Evolutionary conservation across 2,888 invertebrate genomes (phyloP).

Genomic region (Leptarthrus brevirostris): DNA sequence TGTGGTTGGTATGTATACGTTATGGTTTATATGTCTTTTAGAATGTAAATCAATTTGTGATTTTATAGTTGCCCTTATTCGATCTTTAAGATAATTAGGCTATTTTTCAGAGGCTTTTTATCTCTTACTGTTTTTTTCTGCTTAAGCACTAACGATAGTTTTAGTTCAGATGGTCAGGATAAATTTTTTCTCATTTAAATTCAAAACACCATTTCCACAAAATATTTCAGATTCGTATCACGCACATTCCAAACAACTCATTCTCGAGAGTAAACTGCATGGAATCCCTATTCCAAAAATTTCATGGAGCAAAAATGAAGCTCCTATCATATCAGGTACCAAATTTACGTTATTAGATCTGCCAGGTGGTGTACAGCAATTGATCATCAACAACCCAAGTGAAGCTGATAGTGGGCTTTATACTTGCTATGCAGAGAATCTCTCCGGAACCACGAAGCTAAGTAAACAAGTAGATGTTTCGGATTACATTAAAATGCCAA

Average conservation of each 20-base stretch:
- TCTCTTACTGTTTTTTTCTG: no score
- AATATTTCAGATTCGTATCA: slow-evolving; percentile 73
- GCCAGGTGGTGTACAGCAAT: slow-evolving; percentile 76
- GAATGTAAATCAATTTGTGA: no score
- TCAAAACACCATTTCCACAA: slow-evolving; percentile 13
- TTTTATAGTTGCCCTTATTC: no score
- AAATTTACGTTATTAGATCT: slow-evolving; percentile 72
- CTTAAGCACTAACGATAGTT: slow-evolving; percentile 8
- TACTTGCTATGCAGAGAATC: slow-evolving; percentile 80
- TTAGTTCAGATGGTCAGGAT: slow-evolving; percentile 16
- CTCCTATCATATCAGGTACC: slow-evolving; percentile 68
- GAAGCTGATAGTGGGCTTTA: slow-evolving; percentile 78
- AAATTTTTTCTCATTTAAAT: neutral
- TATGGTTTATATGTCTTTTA: neutral
- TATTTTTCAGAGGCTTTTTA: no score
- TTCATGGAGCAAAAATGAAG: slow-evolving; percentile 77
- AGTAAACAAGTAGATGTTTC: slow-evolving; percentile 63
- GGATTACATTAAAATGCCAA: slow-evolving; percentile 59
- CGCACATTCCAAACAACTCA: slow-evolving; percentile 76
- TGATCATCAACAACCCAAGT: slow-evolving; percentile 74
- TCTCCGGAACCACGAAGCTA: slow-evolving; percentile 69
- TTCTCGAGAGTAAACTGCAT: slow-evolving; percentile 81
- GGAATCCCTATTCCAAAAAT: slow-evolving; percentile 79
- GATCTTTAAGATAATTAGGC: no score
- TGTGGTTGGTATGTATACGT: slow-evolving; percentile 42